Base-by-base conservation (phyloP, 2,888 invertebrate species). In the Eutolmus rufibarbis region DNA sequence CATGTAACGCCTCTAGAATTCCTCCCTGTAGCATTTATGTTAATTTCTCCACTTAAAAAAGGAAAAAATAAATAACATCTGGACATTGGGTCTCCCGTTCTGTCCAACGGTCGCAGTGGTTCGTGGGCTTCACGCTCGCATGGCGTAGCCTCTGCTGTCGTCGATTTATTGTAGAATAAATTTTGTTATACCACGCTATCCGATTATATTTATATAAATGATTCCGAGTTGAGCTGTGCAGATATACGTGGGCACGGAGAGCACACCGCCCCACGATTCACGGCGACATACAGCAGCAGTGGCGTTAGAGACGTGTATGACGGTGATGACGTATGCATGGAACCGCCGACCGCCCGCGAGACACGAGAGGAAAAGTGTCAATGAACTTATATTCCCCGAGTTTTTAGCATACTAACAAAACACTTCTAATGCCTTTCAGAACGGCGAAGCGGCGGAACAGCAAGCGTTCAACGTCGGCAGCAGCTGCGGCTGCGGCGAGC, bases 341-440 rank as follows among this genome's bases (percentile, higher is more conserved):
- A 74, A 74, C 74, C 74, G 85, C 85, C 74, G 85, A 28, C 85
- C 85, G 85, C 85, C 78, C 78, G 79, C 77, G 86, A 86, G 86
- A 90, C 89, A 87, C 89, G 90, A 88, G 90, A 91, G 91, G 88
- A 89, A 89, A 91, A 92, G 91, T 92, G 92, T 92, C 92, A 92
- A 92, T 92, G 92, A 92, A 92, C 92, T 91, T 91, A 19, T 51
- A 91, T 91, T 90, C 89, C 89, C 86, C 79, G 87, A 79, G 79
- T 87, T 85, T 46, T 85, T 85, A 85, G 46, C 46, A 85, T 85
- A 85, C 74, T 85, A 85, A 74, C 74, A 85, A 85, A 76, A 76
- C 76, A 76, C 37, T 37, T 76, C 76, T 66, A 66, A 66, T 51
- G 79, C 79, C 43, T 46, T 46, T 51, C 23, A 66, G 66, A 66